Base-by-base conservation (phyloP, 2,113 vertebrate species). In the Thomomys bottae region DNA sequence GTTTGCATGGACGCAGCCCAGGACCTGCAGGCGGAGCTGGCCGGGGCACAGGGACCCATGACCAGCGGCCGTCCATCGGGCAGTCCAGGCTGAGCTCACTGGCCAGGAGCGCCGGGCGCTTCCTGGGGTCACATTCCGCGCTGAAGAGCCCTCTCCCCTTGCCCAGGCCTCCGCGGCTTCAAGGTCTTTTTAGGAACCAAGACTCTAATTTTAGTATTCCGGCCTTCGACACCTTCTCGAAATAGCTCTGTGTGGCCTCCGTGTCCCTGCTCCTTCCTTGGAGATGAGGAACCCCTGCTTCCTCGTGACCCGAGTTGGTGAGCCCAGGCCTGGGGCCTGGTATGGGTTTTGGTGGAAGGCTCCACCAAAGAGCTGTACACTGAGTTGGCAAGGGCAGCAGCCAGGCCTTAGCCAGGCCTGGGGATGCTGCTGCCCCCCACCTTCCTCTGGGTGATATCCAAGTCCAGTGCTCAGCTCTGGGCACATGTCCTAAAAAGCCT, bases 181-280 rank as follows among this genome's bases (percentile, higher is more conserved):
- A 91, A 84, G 6, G 95, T 97, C 97, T 96, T 98, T 98, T 98
- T 98, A 97, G 97, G 96, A 97, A 96, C 97, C 85, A 40, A 84
- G 5, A 71, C 68, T 84, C 97, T 98, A 98, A 98, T 97, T 98
- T 98, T 98, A 98, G 97, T 95, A 94, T 1, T 32, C 71, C 81
- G 11, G 94, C 93, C 95, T 70, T 92, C n/a, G 42, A 97, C 97
- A 97, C 97, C 95, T 97, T 97, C 97, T 97, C 66, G 28, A 98
- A 98, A 98, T 98, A 98, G 96, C 59, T 45, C 77, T 67, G 92
- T 96, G 71, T 96, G 95, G 94, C 95, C 90, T 87, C 94, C 88
- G 80, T 72, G 67, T 93, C 79, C 77, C 1, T 85, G 93, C 61
- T 91, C 93, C 93, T 92, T 90, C 94, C 90, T 87, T 49, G 73